Base-by-base conservation (phyloP, 2,888 invertebrate genomes). In the Thecocarcelia acutangulata region DNA sequence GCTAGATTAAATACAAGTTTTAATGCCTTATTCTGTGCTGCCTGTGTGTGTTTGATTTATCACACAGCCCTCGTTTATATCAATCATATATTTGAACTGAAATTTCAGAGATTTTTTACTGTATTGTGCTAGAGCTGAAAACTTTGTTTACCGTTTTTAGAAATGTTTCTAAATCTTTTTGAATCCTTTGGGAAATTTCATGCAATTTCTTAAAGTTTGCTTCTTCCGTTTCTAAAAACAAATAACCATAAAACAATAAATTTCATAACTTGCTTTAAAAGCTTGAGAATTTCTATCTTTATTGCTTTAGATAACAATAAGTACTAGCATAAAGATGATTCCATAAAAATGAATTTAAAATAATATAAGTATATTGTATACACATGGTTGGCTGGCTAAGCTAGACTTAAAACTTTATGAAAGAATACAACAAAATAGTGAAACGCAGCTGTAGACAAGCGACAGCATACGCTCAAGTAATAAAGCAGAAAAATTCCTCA, bases 301-400 rank as follows among this genome's bases (percentile, higher is more conserved):
- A 64, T 74, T 54, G 17, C 17, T 8, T 5, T 4, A 52, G 61
- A 69, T 46, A 76, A 61, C 61, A 69, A 69, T 17, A 17, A 33
- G 33, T 33, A 46, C 21, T 13, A 42, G 17, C 40, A 61, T 40
- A 54, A 58, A 73, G 40, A 73, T 61, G 37, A 44, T 64, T 58
- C 21, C 37, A 24, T 33, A 33, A 33, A 33, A 33, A 28, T 6
- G 3, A 28, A 28, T 6, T 4, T 42, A 58, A 13, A 46, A 54
- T 52, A 15, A 50, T n/a, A 33, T 12, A 24, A 17, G 28, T 19
- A 33, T 54, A 78, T 64, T 78, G 64, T 78, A 42, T 52, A 58
- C 52, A 66, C 78, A 72, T 68, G 78, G 52, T 52, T 76, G 66
- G 69, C 59, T 78, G 44, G 46, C 61, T 76, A 28, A 52, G 78